Evolutionary conservation across 2,113 vertebrate genomes (phyloP).

Genomic region (Myotis yumanensis): DNA sequence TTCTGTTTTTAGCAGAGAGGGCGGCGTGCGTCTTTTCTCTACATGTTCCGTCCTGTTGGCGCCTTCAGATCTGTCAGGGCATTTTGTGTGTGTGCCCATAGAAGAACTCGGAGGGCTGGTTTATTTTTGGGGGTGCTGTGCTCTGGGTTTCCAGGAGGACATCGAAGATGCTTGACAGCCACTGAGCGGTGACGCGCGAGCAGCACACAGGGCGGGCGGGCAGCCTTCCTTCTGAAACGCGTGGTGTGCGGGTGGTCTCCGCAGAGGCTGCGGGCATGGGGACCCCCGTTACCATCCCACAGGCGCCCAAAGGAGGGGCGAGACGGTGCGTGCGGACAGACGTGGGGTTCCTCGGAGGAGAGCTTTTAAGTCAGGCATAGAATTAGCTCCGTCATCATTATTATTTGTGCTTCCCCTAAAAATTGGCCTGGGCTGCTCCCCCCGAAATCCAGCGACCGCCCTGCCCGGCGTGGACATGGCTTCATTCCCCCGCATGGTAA

Average conservation of each 20-base stretch:
- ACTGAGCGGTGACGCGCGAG: background rate
- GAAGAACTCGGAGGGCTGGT: background rate
- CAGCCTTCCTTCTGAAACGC: background rate
- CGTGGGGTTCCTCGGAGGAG: background rate
- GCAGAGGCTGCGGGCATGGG: background rate
- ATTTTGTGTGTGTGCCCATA: background rate
- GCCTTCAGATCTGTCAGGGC: background rate
- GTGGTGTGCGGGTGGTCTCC: background rate
- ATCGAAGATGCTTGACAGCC: background rate
- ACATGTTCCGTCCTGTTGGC: background rate
- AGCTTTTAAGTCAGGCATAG: background rate
- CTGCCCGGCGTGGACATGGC: background rate
- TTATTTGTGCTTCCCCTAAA: background rate
- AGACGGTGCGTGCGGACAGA: background rate
- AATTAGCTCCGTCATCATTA: background rate
- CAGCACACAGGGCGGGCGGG: fast-evolving
- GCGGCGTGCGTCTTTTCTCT: background rate
- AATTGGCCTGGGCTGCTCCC: background rate
- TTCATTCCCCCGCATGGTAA: background rate
- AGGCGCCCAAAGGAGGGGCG: background rate
- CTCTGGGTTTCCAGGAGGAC: background rate
- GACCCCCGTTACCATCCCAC: background rate
- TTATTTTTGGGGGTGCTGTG: background rate
- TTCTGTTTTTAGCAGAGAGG: conserved; percentile 53
- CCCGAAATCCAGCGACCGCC: fast-evolving